phyloP scores from a whole-genome alignment of 35 echinoderm and acorn worm genomes.

The Apostichopus japonicus region DNA sequence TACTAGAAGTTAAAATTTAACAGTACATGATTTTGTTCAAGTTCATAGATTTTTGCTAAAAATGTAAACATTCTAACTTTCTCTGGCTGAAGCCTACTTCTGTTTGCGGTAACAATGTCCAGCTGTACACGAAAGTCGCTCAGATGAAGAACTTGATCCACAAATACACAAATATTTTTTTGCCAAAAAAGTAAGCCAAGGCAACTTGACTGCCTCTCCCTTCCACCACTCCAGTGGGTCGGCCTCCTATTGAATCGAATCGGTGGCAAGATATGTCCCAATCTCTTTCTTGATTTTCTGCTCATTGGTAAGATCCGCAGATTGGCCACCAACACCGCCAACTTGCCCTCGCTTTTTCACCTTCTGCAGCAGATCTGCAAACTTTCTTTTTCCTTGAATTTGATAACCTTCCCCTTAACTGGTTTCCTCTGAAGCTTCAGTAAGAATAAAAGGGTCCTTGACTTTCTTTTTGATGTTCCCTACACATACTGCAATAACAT shows the following conservation, averaged over 20 bases:
- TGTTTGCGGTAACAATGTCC: conserved; percentile 20
- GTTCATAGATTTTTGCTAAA: background rate
- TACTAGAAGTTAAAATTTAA: too few relatives aligned
- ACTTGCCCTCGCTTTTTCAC: conserved; percentile 17
- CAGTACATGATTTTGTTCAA: too few relatives aligned
- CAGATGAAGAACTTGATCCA: conserved; percentile 36
- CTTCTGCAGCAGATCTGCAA: conserved; percentile 10
- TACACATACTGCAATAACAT: background rate
- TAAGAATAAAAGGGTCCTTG: too few relatives aligned
- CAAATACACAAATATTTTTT: conserved; percentile 30
- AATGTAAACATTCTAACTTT: conserved; percentile 42
- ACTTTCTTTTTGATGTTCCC: too few relatives aligned
- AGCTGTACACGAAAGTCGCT: conserved; percentile 31
- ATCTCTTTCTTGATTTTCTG: background rate
- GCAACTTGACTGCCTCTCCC: background rate
- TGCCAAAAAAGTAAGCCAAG: conserved; percentile 44
- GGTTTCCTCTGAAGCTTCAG: background rate
- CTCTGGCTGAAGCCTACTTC: background rate
- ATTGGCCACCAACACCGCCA: background rate
- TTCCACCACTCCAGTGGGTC: conserved; percentile 44
- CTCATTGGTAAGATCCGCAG: background rate
- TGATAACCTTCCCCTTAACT: background rate
- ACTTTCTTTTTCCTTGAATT: background rate
- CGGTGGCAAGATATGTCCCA: background rate
- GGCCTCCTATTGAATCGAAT: background rate